A percentile compares a stretch with the other conserved stretches of the same genome.
Conservation (phyloP, 2,113 vertebrate species). For the Syngnathus typhle region DNA sequence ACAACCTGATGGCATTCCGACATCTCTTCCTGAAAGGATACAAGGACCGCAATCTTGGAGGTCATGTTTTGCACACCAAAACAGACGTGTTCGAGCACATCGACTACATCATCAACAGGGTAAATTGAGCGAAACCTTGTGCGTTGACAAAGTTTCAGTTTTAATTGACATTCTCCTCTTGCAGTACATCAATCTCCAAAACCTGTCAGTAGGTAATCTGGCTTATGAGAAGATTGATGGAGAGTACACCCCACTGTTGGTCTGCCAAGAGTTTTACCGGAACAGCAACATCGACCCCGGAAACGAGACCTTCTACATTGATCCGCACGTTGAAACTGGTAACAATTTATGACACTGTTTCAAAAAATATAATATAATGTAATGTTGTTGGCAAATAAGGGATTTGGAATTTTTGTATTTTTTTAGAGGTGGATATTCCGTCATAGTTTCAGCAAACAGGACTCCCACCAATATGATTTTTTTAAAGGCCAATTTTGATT, state of each 20-base stretch:
- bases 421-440: no score
- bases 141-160: not conserved
- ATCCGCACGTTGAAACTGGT: slow-evolving; percentile 84
- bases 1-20: slow-evolving; percentile 85
- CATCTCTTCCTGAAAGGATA: slow-evolving; percentile 90
- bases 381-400: no score
- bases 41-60: slow-evolving; percentile 70
- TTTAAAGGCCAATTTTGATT: no score
- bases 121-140: slow-evolving; percentile 23
- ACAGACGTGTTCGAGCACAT: slow-evolving; percentile 83
- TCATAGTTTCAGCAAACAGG: no score
- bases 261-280: slow-evolving; percentile 86
- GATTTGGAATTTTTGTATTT: no score
- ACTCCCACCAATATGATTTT: no score
- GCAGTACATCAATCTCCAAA: slow-evolving; percentile 80
- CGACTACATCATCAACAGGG: slow-evolving; percentile 77
- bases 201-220: slow-evolving; percentile 82
- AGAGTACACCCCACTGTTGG: slow-evolving; percentile 67
- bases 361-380: no score
- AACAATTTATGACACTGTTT: slow-evolving; percentile 3
- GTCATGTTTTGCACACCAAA: slow-evolving; percentile 81
- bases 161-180: slow-evolving; percentile 9
- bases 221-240: slow-evolving; percentile 74
- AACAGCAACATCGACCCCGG: slow-evolving; percentile 76
- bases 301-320: slow-evolving; percentile 85